phyloP scores from a whole-genome alignment of 2,797 vertebrate species.

The Catostomus latipinnis region DNA sequence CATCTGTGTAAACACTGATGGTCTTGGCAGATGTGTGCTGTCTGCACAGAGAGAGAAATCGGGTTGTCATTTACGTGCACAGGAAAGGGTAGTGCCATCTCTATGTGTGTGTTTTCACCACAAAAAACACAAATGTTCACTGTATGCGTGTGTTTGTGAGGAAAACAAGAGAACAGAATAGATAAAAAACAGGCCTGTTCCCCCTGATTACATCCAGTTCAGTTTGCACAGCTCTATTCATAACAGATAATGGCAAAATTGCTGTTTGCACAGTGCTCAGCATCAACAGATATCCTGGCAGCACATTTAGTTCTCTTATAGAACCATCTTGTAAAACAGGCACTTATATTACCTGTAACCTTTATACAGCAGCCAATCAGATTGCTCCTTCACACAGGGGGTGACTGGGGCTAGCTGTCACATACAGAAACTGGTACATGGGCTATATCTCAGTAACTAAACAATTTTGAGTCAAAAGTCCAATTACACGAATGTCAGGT shows the following conservation, averaged over 20 bases:
- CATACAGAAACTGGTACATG: too few relatives aligned
- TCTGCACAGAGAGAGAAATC: conserved; percentile 20
- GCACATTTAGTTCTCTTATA: conserved; percentile 7
- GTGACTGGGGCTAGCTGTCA: too few relatives aligned
- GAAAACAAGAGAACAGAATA: neutral
- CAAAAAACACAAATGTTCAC: neutral
- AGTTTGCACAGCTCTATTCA: conserved; percentile 19
- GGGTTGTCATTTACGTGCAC: conserved; percentile 33
- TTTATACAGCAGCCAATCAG: conserved; percentile 12
- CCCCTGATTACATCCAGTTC: conserved; percentile 8
- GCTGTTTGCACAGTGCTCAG: neutral
- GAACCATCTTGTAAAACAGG: neutral
- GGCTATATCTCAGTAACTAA: too few relatives aligned
- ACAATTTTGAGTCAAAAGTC: too few relatives aligned
- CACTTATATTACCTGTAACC: neutral
- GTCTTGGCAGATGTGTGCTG: conserved; percentile 27
- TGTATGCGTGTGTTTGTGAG: conserved; percentile 1
- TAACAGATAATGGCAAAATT: conserved; percentile 13
- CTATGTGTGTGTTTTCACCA: conserved; percentile 28
- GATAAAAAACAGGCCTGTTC: conserved; percentile 30
- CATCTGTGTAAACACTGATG: conserved; percentile 86
- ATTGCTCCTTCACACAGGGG: neutral
- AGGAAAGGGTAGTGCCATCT: conserved; percentile 45
- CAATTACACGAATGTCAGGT: too few relatives aligned
- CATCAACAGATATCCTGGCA: conserved; percentile 12